A percentile compares a stretch with the other conserved stretches of the same genome.
These are phyloP conservation scores for Leptoteleia sp. DNA, from an alignment of 1,140 invertebrate genomes.

Conservation along the genomic window DNA sequence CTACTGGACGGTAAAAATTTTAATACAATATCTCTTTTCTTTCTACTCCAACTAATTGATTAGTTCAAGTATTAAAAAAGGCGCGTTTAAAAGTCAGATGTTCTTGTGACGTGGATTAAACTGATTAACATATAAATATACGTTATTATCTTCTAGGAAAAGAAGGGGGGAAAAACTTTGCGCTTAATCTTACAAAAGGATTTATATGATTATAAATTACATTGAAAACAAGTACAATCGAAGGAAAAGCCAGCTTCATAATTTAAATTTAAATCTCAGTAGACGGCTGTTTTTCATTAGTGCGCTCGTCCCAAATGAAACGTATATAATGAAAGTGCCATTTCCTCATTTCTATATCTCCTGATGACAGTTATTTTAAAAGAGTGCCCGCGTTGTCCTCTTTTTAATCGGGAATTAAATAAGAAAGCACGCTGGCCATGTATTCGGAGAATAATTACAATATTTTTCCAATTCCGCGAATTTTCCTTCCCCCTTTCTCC, in stretches of 20 bases:
- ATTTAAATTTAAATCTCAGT: slow-evolving; percentile 19
- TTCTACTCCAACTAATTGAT: too few relatives aligned
- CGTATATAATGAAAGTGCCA: slow-evolving; percentile 45
- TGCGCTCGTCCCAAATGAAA: slow-evolving; percentile 24
- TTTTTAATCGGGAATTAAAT: slow-evolving; percentile 17
- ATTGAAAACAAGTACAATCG: slow-evolving; percentile 11
- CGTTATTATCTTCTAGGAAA: too few relatives aligned
- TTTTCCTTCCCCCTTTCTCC: slow-evolving; percentile 17
- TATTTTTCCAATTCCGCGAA: slow-evolving; percentile 47
- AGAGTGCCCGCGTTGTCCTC: slow-evolving; percentile 23
- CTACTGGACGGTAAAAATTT: too few relatives aligned
- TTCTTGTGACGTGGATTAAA: too few relatives aligned
- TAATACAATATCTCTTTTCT: too few relatives aligned
- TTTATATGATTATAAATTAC: not conserved
- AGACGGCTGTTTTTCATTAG: slow-evolving; percentile 35
- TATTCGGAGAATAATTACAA: slow-evolving; percentile 41
- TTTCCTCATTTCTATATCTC: slow-evolving; percentile 37
- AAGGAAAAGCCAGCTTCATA: not conserved
- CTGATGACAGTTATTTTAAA: slow-evolving; percentile 47
- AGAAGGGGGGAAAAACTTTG: too few relatives aligned
- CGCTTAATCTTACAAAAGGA: not conserved
- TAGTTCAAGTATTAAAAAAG: too few relatives aligned
- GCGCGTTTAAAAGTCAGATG: too few relatives aligned
- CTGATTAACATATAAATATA: too few relatives aligned
- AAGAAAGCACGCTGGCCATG: slow-evolving; percentile 2